Percentiles rank a stretch among this genome's conserved stretches.
Evolutionary conservation across 2,113 vertebrate species (phyloP).

Genomic region (Hylia prasina): DNA sequence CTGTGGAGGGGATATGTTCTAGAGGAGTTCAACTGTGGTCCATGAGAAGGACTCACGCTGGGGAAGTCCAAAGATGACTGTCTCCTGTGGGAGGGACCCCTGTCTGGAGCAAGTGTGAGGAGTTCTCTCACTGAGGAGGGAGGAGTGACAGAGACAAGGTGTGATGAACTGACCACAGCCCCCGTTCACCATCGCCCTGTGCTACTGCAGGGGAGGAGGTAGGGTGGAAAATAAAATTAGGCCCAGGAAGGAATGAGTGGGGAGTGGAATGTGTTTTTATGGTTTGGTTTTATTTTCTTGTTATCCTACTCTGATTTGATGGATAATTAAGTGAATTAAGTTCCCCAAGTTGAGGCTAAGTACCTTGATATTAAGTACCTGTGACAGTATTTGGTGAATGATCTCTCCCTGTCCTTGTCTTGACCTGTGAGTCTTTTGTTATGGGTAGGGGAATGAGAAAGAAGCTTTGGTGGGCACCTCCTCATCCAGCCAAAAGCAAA

Average conservation of each 20-base stretch:
- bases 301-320: background rate
- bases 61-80: background rate
- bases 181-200: background rate
- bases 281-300: background rate
- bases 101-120: background rate
- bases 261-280: background rate
- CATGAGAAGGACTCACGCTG: rapidly evolving
- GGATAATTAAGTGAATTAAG: background rate
- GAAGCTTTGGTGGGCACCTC: background rate
- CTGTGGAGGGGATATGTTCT: background rate
- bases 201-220: rapidly evolving
- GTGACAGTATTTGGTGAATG: background rate
- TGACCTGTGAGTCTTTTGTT: rapidly evolving
- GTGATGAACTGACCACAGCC: background rate
- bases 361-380: background rate
- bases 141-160: background rate
- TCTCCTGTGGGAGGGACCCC: background rate
- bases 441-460: background rate
- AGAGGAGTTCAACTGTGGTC: background rate
- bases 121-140: background rate
- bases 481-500: background rate
- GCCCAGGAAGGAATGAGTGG: background rate
- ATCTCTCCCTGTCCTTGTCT: background rate
- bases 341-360: rapidly evolving
- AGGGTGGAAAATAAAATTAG: background rate